These are phyloP conservation scores for Cryptophagus acutangulus DNA, from an alignment of 2,888 invertebrate genomes.

Conservation along the genomic window DNA sequence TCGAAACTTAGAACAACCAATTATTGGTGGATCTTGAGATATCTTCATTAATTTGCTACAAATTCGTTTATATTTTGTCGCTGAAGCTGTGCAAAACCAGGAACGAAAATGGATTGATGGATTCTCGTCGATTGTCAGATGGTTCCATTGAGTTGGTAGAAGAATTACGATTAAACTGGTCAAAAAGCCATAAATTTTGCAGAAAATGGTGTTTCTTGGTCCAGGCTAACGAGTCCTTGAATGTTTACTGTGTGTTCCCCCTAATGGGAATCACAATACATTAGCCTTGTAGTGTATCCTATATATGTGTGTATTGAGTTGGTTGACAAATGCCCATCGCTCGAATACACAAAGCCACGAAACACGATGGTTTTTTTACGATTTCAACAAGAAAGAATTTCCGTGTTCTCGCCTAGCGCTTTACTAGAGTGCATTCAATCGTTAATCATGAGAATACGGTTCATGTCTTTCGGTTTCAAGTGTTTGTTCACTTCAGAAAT, in stretches of 20 bases:
- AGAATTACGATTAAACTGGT: no score
- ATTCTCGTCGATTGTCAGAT: no score
- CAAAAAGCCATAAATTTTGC: no score
- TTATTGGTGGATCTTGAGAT: no score
- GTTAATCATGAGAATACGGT: constrained; percentile 47
- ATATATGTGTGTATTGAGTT: constrained; percentile 39
- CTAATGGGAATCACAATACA: constrained; percentile 48
- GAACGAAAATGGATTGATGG: no score
- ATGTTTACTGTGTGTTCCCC: constrained; percentile 22
- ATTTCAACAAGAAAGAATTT: constrained; percentile 45
- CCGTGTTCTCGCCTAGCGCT: constrained; percentile 46
- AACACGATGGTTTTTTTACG: constrained; percentile 41
- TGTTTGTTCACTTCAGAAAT: constrained; percentile 31
- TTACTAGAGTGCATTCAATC: constrained; percentile 48
- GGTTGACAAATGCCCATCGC: constrained; percentile 47
- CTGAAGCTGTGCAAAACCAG: no score
- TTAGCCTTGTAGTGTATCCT: constrained; percentile 37
- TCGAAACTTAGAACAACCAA: no score
- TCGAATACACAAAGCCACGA: constrained; percentile 41
- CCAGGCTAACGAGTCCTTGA: constrained; percentile 6
- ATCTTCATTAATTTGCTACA: no score
- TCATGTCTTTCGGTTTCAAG: constrained; percentile 37
- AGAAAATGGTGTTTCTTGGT: no score
- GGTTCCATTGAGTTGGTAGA: no score
- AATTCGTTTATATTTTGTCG: no score